Percentiles rank a stretch among this genome's conserved stretches.
Conservation (phyloP, 2,113 vertebrate genomes). For the Hepsetus odoe region DNA sequence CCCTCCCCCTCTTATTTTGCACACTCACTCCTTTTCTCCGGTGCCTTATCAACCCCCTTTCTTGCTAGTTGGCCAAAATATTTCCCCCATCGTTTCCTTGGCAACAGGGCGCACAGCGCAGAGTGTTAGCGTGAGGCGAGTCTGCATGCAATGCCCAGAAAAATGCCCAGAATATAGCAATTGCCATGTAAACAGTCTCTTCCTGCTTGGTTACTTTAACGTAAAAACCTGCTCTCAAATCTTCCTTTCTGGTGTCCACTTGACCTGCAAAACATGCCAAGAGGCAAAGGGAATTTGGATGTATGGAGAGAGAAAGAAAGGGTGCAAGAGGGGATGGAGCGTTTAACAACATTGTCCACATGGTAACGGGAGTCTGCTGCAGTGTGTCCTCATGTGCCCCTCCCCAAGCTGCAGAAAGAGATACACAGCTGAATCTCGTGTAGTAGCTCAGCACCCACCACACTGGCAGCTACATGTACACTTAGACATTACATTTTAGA, state of each 20-base stretch:
- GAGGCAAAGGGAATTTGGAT: not conserved
- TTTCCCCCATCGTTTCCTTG: constrained; percentile 68
- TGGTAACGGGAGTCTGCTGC: constrained; percentile 34
- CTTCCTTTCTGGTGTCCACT: not conserved
- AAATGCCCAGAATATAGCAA: not conserved
- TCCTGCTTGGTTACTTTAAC: not conserved
- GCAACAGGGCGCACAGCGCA: constrained; percentile 66
- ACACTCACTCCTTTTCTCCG: constrained; percentile 38
- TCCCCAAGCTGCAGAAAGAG: not conserved
- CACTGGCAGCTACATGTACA: not conserved
- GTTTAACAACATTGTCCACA: constrained; percentile 25
- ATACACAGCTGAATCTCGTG: not conserved
- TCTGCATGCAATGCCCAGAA: not conserved
- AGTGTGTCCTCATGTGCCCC: constrained; percentile 35
- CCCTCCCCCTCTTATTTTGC: constrained; percentile 24
- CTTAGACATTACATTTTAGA: too few relatives aligned
- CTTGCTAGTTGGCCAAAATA: constrained; percentile 64
- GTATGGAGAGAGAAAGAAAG: not conserved
- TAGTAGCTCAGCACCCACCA: not conserved
- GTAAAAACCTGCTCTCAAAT: not conserved
- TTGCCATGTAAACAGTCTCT: not conserved
- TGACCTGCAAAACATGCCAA: not conserved
- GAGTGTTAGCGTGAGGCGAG: constrained; percentile 52
- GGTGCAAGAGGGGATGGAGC: not conserved
- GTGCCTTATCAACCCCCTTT: constrained; percentile 60